phyloP scores from a whole-genome alignment of 2,113 vertebrate species.

The Carollia perspicillata region DNA sequence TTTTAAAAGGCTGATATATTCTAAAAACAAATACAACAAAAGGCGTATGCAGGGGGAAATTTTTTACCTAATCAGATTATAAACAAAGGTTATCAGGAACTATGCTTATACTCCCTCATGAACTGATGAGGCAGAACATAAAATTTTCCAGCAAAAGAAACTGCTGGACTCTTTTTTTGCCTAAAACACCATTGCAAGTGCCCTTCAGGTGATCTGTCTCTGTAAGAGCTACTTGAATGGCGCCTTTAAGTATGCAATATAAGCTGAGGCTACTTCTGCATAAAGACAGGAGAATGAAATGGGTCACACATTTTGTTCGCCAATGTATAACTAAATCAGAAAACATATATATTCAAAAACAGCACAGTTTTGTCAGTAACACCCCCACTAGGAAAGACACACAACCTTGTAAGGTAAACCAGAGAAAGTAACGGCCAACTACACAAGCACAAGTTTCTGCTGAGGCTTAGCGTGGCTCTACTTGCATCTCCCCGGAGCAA shows the following conservation, averaged over 20 bases:
- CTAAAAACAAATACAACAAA: background rate
- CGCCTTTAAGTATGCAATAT: background rate
- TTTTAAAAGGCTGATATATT: background rate
- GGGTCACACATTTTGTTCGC: background rate
- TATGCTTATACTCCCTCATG: background rate
- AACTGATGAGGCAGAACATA: background rate
- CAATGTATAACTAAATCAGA: background rate
- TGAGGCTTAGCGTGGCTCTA: background rate
- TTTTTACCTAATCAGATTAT: background rate
- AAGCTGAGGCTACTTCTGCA: background rate
- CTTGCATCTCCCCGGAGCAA: background rate
- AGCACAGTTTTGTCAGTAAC: background rate
- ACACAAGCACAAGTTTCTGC: background rate
- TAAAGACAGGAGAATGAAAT: background rate
- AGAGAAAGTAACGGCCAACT: background rate
- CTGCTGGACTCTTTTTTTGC: background rate
- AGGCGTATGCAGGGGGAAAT: background rate
- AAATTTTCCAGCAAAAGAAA: constrained; percentile 10
- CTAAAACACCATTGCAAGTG: background rate
- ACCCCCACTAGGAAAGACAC: background rate
- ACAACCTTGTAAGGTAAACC: background rate
- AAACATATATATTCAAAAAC: background rate
- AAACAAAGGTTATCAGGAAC: background rate
- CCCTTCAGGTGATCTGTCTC: background rate
- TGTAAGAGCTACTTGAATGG: background rate